Base-by-base conservation (phyloP, 2,797 vertebrate genomes). In the Tapirus indicus region DNA sequence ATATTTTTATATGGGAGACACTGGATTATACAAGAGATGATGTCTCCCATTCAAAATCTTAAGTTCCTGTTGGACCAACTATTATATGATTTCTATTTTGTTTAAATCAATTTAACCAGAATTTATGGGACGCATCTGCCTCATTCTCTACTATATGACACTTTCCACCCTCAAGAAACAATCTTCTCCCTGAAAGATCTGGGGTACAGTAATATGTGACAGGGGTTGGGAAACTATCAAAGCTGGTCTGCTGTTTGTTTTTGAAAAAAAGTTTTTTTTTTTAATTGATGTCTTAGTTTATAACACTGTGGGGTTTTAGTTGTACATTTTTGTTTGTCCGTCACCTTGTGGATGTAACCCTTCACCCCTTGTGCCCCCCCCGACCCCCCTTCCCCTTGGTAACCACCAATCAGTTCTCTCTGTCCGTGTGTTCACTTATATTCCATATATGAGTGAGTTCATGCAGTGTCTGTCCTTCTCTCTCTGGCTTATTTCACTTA, bases 71-170 rank as follows among this genome's bases (percentile, higher is more conserved):
- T 92, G 17, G 25, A 77, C 84, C 47, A 92, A 88, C 66, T 74
- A 82, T 60, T 96, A 77, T 27, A 75, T 66, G 93, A 80, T 56
- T 96, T 93, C 18, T 47, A 93, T 47, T 94, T 93, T 83, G 80
- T 80, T 85, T 95, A 84, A 95, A 80, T 96, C 7, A 47, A 87
- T 54, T 93, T 93, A 91, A 88, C 38, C 38, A 95, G 85, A 88
- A 89, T 72, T 56, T 96, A 82, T 29, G 35, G 13, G 54, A 69
- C 71, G 35, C 7, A 68, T 89, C 77, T 93, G n/a, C 27, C n/a
- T 88, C 47, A 74, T 87, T 95, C 38, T 90, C 64, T 91, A 79
- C n/a, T 35, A 17, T 21, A 82, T 58, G n/a, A 85, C 2, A 66
- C 13, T 44, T 52, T 88, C 47, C 29, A 82, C 21, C 47, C 29